Conservation (phyloP, 2,888 invertebrate species). For the Tromatobia lineatoria region DNA sequence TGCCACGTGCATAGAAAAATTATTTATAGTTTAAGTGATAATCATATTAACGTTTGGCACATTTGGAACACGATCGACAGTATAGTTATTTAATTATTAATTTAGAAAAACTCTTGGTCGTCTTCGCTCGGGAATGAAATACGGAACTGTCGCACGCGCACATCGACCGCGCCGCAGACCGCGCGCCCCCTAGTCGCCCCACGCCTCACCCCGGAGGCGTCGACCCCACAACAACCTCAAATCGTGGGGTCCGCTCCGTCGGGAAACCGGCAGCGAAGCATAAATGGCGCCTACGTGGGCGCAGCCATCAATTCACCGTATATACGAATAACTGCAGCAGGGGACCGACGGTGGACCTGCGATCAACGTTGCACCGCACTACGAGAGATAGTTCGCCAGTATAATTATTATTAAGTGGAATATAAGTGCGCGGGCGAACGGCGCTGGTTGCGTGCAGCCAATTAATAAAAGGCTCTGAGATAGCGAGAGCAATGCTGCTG, state of each 20-base stretch:
- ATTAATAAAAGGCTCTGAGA: conserved; percentile 73
- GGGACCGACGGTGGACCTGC: background rate
- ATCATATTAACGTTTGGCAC: too few relatives aligned
- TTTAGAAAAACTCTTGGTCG: too few relatives aligned
- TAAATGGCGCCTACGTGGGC: conserved; percentile 81
- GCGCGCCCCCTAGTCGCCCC: too few relatives aligned
- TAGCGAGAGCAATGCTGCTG: conserved; percentile 52
- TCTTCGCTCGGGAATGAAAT: too few relatives aligned
- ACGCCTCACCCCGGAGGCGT: too few relatives aligned
- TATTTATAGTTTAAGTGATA: too few relatives aligned
- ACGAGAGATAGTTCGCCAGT: conserved; percentile 43
- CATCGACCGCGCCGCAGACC: too few relatives aligned
- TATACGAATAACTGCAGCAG: background rate
- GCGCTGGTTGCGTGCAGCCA: conserved; percentile 70
- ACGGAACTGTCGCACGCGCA: too few relatives aligned
- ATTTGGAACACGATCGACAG: too few relatives aligned
- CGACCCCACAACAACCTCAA: conserved; percentile 51
- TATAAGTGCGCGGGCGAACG: conserved; percentile 71
- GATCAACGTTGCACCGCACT: conserved; percentile 27
- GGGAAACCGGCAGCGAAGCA: conserved; percentile 74
- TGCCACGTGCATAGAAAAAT: too few relatives aligned
- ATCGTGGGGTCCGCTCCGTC: conserved; percentile 52
- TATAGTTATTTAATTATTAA: too few relatives aligned
- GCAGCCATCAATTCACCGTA: conserved; percentile 59
- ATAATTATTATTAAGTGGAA: conserved; percentile 78